Evolutionary conservation across 2,888 invertebrate species (phyloP).

Genomic region (Cabera pusaria): DNA sequence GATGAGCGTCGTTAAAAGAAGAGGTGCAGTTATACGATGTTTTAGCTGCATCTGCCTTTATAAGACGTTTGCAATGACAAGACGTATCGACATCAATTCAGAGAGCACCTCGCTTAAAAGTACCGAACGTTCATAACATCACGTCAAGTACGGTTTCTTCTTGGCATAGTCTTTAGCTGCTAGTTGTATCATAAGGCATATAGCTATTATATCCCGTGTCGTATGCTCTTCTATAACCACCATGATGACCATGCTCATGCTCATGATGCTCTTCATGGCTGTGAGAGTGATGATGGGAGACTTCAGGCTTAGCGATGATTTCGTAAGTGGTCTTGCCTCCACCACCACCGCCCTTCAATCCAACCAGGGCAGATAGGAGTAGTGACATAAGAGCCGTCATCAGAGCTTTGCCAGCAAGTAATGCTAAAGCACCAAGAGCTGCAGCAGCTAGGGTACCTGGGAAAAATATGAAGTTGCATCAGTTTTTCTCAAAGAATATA

Average conservation of each 20-base stretch:
- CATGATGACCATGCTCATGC: conserved; percentile 78
- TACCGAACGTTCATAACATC: no score
- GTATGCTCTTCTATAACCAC: conserved; percentile 81
- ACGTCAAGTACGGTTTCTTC: no score
- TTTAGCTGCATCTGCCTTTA: no score
- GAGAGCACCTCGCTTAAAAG: no score
- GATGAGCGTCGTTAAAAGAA: no score
- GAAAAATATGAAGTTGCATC: conserved; percentile 21
- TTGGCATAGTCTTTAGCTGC: no score
- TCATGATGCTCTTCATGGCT: conserved; percentile 87
- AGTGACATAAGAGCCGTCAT: conserved; percentile 92
- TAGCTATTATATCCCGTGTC: conserved; percentile 73
- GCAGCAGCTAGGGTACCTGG: conserved; percentile 87
- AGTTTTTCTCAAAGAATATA: no score
- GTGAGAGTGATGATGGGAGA: conserved; percentile 87
- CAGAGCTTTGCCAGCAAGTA: conserved; percentile 92
- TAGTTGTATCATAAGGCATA: conserved; percentile 66
- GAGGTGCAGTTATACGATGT: no score
- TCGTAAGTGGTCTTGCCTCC: conserved; percentile 91
- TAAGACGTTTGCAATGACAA: no score
- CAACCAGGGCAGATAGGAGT: conserved; percentile 89
- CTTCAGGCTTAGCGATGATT: conserved; percentile 91
- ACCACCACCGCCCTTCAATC: conserved; percentile 88
- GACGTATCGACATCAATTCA: no score
- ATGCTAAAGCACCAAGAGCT: conserved; percentile 88